Conservation (phyloP, 2,888 invertebrate species). For the Hemaris fuciformis region DNA sequence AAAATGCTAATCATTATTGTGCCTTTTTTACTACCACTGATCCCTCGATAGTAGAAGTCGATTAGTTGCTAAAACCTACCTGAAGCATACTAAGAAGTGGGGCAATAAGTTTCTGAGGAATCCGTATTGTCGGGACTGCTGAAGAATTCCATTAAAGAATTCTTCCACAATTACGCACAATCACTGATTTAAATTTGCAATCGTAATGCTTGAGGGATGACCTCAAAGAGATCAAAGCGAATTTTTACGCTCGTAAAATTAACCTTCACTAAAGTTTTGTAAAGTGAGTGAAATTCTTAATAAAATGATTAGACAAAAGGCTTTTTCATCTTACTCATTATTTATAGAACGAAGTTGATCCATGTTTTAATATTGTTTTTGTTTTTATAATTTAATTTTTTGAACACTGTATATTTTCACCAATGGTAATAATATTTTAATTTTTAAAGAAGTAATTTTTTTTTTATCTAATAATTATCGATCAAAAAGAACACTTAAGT, state of each 20-base stretch:
- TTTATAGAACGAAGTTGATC: neutral
- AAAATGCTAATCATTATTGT: too few species aligned
- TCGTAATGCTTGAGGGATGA: slow-evolving; percentile 1
- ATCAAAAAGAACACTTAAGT: too few species aligned
- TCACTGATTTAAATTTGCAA: slow-evolving; percentile 1
- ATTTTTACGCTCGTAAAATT: neutral
- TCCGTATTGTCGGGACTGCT: too few species aligned
- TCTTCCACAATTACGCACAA: neutral
- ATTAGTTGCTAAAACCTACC: too few species aligned
- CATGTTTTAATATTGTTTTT: neutral
- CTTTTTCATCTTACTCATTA: slow-evolving; percentile 8
- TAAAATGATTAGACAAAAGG: slow-evolving; percentile 7
- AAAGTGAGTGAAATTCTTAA: neutral
- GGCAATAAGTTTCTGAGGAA: too few species aligned
- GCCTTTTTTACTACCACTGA: too few species aligned
- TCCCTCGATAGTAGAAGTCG: too few species aligned
- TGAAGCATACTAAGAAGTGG: too few species aligned
- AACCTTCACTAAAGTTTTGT: neutral
- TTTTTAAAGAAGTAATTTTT: too few species aligned
- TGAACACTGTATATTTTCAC: too few species aligned
- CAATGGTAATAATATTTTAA: too few species aligned
- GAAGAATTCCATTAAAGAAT: neutral
- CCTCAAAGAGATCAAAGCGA: slow-evolving; percentile 5
- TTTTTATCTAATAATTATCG: too few species aligned
- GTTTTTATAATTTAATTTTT: neutral